Conservation (phyloP, 2,113 vertebrate genomes). For the Phylloscopus trochiloides region DNA sequence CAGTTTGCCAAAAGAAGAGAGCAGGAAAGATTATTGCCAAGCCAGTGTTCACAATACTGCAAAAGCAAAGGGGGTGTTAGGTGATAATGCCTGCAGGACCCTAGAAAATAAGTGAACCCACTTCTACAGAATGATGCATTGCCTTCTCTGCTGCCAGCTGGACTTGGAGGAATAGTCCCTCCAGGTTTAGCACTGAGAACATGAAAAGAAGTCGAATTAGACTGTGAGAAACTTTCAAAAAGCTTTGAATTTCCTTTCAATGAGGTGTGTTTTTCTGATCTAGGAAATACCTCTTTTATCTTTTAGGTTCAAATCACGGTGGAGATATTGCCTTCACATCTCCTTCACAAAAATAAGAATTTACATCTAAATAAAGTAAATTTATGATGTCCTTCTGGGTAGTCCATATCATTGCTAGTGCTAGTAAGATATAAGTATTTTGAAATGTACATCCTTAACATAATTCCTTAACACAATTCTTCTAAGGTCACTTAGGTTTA, state of each 20-base stretch:
- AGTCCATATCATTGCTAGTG: background rate
- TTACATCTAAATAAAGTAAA: background rate
- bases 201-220: background rate
- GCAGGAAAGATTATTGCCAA: background rate
- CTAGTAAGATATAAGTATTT: background rate
- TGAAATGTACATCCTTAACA: background rate
- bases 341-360: background rate
- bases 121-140: background rate
- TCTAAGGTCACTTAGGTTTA: background rate
- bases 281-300: background rate
- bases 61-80: background rate
- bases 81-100: background rate
- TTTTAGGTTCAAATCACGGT: background rate
- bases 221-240: background rate
- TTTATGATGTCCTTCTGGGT: rapidly evolving
- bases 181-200: background rate
- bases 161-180: background rate
- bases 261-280: background rate
- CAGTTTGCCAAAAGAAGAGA: background rate
- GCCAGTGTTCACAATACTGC: background rate
- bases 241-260: background rate
- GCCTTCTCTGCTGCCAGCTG: background rate
- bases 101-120: background rate
- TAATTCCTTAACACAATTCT: background rate
- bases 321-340: background rate